These are phyloP conservation scores for Cerceris ruficornis DNA, from an alignment of 2,888 invertebrate genomes.

Conservation along the genomic window DNA sequence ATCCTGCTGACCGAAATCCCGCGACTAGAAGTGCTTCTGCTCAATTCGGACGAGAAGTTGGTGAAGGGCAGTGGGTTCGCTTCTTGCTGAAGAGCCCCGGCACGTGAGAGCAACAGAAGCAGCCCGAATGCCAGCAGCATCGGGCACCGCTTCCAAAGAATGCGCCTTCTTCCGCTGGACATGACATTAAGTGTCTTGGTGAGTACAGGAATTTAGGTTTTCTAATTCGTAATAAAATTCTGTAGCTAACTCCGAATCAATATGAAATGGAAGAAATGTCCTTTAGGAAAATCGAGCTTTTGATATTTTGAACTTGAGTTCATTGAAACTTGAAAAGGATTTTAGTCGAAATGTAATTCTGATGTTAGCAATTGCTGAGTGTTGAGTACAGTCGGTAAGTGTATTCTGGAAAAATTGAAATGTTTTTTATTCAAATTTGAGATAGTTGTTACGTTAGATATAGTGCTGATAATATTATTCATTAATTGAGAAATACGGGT, in stretches of 20 bases:
- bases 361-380: too few relatives aligned
- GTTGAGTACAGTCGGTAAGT: too few relatives aligned
- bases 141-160: constrained; percentile 63
- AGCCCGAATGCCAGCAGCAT: constrained; percentile 71
- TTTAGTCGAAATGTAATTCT: too few relatives aligned
- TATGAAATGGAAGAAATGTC: background rate
- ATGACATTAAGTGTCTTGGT: constrained; percentile 28
- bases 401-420: too few relatives aligned
- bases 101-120: constrained; percentile 68
- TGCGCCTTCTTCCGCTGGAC: constrained; percentile 55
- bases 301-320: too few relatives aligned
- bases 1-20: constrained; percentile 87
- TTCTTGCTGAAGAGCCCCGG: constrained; percentile 63
- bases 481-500: too few relatives aligned
- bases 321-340: too few relatives aligned
- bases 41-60: constrained; percentile 49
- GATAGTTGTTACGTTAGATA: too few relatives aligned
- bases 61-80: constrained; percentile 43
- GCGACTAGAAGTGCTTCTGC: constrained; percentile 38
- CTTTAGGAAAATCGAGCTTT: too few relatives aligned
- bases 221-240: background rate
- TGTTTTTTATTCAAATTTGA: too few relatives aligned
- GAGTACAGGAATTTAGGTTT: constrained; percentile 1
- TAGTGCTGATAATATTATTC: too few relatives aligned
- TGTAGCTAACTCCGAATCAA: background rate